Percentiles rank a stretch among this genome's conserved stretches.
phyloP scores from a whole-genome alignment of 2,113 vertebrate genomes.

The Chiloscyllium plagiosum region DNA sequence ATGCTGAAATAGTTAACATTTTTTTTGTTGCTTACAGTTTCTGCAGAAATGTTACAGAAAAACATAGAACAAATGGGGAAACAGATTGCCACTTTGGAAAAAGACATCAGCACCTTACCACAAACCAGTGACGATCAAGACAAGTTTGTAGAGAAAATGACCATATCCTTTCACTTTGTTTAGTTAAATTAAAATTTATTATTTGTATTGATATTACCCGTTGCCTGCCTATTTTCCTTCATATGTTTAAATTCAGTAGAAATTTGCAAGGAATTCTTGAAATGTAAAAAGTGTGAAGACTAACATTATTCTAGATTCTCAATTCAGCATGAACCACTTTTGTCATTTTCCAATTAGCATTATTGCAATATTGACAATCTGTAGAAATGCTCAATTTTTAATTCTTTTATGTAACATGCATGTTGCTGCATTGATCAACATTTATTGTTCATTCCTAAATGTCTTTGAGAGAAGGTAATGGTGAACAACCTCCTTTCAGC shows the following conservation, averaged over 20 bases:
- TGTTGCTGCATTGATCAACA: too few relatives aligned
- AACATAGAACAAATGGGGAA: constrained; percentile 72
- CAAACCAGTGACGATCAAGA: constrained; percentile 63
- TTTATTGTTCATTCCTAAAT: too few relatives aligned
- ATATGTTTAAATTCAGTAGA: neutral
- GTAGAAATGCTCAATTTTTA: neutral
- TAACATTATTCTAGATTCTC: neutral
- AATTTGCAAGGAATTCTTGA: neutral
- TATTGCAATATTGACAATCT: neutral
- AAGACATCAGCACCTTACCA: constrained; percentile 68
- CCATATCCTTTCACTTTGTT: constrained; percentile 62
- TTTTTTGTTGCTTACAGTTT: constrained; percentile 50
- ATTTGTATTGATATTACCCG: neutral
- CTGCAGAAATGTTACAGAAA: constrained; percentile 73
- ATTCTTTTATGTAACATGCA: too few relatives aligned
- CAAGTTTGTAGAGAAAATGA: constrained; percentile 69
- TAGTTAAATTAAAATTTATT: neutral
- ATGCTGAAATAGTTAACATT: neutral
- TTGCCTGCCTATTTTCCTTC: neutral
- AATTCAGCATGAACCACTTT: neutral
- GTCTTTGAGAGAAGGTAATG: too few relatives aligned
- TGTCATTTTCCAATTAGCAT: neutral
- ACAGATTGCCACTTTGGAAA: constrained; percentile 61
- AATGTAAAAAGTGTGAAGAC: neutral
- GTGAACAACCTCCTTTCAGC: too few relatives aligned